Base-by-base conservation (phyloP, 1,140 invertebrate species). In the Lethocerus indicus region DNA sequence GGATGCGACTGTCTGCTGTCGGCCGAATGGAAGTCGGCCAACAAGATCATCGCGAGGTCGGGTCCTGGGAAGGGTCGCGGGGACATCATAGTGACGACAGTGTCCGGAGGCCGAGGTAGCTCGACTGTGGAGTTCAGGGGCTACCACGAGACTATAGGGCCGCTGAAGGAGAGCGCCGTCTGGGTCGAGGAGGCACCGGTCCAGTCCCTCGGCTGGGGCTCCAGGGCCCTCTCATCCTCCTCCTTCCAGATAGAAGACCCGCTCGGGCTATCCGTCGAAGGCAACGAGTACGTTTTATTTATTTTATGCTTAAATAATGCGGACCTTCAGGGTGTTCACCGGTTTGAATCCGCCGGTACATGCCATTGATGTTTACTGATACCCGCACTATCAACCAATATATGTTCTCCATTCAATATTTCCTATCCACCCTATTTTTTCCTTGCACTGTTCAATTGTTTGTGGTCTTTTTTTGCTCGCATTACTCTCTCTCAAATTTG, bases 111-210 rank as follows among this genome's bases (percentile, higher is more conserved):
- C 6, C 72, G 78, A 60, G 95, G 95, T 16, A 84, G 85, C 14
- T 95, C 87, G 42, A 96, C 91, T 18, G 91, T 98, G 3, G 87
- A 93, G 58, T 98, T 98, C 66, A 78, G 86, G 66, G 78, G 81
- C 0, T 86, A 86, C 59, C 78, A 86, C 65, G 86, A 90, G 63
- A 81, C 81, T 1, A 79, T 87, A 66, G 89, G 90, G 1, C 91
- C 93, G 2, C 76, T 96, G 47, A 95, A 97, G 67, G 95, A 98
- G 64, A 93, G 88, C 59, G 89, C 92, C n/a, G 90, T 98, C 9
- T 98, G 95, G 95, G 87, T 98, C 1, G 93, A 98, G 67, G 93
- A 93, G 67, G 81, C 81, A 27, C 78, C 79, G 2, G 68, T 78
- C 2, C 76, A 82, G 47, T 81, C 77, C 52, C 70, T 83, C 35